Conservation (phyloP, 2,888 invertebrate genomes). For the Caenorhabditis japonica region DNA sequence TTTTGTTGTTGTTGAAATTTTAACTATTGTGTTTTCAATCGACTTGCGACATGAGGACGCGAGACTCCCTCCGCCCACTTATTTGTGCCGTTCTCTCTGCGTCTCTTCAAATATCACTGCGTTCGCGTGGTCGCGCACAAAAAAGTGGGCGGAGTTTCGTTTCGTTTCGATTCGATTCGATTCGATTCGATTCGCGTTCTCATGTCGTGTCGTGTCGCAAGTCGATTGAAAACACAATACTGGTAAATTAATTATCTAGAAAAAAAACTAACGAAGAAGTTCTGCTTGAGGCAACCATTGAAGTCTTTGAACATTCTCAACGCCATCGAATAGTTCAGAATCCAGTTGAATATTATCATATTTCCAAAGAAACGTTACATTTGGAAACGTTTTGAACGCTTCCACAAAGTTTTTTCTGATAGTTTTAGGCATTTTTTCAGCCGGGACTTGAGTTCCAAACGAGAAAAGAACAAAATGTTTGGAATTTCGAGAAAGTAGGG, state of each 20-base stretch:
- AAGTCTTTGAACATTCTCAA: slow-evolving; percentile 54
- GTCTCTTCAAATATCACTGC: too few species aligned
- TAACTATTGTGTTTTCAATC: too few species aligned
- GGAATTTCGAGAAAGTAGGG: background rate
- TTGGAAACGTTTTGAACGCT: slow-evolving; percentile 61
- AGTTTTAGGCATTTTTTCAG: slow-evolving; percentile 29
- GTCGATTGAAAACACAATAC: too few species aligned
- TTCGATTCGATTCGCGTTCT: too few species aligned
- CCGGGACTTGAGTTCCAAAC: slow-evolving; percentile 60
- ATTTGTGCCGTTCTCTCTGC: too few species aligned
- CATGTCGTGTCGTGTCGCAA: too few species aligned
- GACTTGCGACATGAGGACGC: too few species aligned
- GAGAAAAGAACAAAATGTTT: slow-evolving; percentile 58
- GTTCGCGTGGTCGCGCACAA: too few species aligned
- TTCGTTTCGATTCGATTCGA: too few species aligned
- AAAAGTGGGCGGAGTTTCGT: too few species aligned
- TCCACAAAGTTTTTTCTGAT: slow-evolving; percentile 53
- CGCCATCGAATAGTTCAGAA: slow-evolving; percentile 37
- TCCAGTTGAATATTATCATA: slow-evolving; percentile 51
- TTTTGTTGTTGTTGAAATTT: too few species aligned
- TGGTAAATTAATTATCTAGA: background rate
- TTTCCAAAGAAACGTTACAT: slow-evolving; percentile 62
- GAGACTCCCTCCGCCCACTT: too few species aligned
- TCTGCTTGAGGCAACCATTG: slow-evolving; percentile 68
- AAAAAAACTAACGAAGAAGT: slow-evolving; percentile 17